Percentiles rank a stretch among this genome's conserved stretches.
phyloP scores from a whole-genome alignment of 1,140 invertebrate species.

The Portunus trituberculatus region DNA sequence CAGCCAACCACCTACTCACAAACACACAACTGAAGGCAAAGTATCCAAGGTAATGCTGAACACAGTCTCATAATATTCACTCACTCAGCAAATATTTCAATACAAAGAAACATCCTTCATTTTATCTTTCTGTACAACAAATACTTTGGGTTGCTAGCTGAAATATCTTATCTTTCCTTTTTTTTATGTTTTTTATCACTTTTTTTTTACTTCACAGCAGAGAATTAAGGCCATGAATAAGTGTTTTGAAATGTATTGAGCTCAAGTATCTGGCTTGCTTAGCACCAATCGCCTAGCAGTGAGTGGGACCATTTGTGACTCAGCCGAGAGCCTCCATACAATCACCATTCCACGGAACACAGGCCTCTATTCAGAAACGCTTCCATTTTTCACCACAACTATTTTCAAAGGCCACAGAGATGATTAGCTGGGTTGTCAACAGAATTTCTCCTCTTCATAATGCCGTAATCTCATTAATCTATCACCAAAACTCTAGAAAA shows the following conservation, averaged over 20 bases:
- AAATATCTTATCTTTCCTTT: neutral
- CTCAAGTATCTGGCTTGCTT: conserved; percentile 10
- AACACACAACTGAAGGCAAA: neutral
- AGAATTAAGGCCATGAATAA: conserved; percentile 11
- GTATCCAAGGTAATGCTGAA: too few species aligned
- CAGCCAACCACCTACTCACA: neutral
- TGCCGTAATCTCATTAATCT: too few species aligned
- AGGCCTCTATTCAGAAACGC: too few species aligned
- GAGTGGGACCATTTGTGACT: neutral
- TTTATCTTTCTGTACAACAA: neutral
- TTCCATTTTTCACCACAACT: too few species aligned
- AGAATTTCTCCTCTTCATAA: too few species aligned
- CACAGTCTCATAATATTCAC: neutral
- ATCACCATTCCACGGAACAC: neutral
- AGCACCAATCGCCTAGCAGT: neutral
- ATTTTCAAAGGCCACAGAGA: too few species aligned
- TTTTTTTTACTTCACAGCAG: neutral
- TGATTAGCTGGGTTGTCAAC: too few species aligned
- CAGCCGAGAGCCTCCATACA: neutral
- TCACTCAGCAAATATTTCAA: neutral
- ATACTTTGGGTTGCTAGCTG: conserved; percentile 21
- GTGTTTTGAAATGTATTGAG: conserved; percentile 5
- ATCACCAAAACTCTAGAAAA: too few species aligned
- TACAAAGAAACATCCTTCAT: neutral
- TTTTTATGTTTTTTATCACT: too few species aligned